Percentiles rank a stretch among this genome's conserved stretches.
Evolutionary conservation across 2,797 vertebrate species (phyloP).

Genomic region (Sphaeramia orbicularis): DNA sequence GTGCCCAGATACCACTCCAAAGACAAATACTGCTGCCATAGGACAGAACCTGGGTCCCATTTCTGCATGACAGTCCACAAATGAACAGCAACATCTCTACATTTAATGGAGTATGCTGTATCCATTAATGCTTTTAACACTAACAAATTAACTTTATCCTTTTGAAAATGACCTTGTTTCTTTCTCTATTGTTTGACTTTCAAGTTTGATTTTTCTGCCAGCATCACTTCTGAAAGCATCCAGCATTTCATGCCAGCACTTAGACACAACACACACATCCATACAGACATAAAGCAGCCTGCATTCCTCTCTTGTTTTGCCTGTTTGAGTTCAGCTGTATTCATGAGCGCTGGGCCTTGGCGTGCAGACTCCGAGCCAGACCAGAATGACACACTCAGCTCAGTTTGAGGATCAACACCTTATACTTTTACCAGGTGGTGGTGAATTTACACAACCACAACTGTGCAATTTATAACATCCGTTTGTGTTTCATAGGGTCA

Average conservation of each 20-base stretch:
- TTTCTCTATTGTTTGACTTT: neutral
- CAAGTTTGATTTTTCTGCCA: neutral
- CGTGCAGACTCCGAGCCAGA: neutral
- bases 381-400: neutral
- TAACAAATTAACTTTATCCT: neutral
- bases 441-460: neutral
- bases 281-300: neutral
- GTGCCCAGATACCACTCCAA: no score
- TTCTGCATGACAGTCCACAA: no score
- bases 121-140: no score
- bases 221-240: neutral
- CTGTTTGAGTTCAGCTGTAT: conserved; percentile 4
- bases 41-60: no score
- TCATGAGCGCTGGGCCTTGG: conserved; percentile 1
- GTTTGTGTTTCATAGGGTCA: no score
- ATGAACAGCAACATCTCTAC: no score
- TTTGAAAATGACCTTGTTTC: neutral
- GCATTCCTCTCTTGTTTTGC: conserved; percentile 10
- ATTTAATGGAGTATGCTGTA: no score
- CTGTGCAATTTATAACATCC: neutral
- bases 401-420: neutral
- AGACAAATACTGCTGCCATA: no score
- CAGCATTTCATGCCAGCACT: neutral
- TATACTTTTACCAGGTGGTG: conserved; percentile 6
- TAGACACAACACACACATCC: neutral